phyloP scores from a whole-genome alignment of 1,140 invertebrate genomes.

The Drosophila mayri region DNA sequence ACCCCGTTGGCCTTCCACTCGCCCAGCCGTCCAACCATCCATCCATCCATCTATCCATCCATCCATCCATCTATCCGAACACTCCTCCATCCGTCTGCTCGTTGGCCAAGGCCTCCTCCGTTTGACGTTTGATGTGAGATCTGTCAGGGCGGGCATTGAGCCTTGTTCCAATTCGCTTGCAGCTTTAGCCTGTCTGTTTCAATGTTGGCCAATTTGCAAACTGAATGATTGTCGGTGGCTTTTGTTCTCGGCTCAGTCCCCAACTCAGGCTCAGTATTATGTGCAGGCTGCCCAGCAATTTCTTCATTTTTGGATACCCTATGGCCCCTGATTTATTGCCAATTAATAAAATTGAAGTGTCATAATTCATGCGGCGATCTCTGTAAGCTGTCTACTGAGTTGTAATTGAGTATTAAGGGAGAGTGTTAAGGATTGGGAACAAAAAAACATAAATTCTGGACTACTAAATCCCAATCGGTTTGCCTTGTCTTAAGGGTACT shows the following conservation, averaged over 20 bases:
- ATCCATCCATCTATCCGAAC: constrained; percentile 4
- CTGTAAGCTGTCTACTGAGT: constrained; percentile 25
- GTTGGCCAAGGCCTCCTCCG: constrained; percentile 65
- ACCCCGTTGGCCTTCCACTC: constrained; percentile 22
- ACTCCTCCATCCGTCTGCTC: constrained; percentile 16
- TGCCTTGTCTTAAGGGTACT: background rate
- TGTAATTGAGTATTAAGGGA: constrained; percentile 13
- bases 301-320: constrained; percentile 61
- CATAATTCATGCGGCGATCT: constrained; percentile 61
- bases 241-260: constrained; percentile 61
- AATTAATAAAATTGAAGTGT: constrained; percentile 84
- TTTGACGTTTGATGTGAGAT: constrained; percentile 82
- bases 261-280: background rate
- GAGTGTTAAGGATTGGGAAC: background rate
- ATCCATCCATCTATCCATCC: constrained; percentile 2
- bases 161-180: constrained; percentile 70
- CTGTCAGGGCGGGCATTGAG: constrained; percentile 73
- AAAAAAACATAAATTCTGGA: background rate
- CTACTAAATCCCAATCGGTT: background rate
- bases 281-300: constrained; percentile 34
- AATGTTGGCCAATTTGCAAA: constrained; percentile 80
- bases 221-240: constrained; percentile 80
- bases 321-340: constrained; percentile 79
- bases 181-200: constrained; percentile 77
- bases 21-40: constrained; percentile 12